Evolutionary conservation across 2,888 invertebrate genomes (phyloP).

Genomic region (Eupsilia transversa): DNA sequence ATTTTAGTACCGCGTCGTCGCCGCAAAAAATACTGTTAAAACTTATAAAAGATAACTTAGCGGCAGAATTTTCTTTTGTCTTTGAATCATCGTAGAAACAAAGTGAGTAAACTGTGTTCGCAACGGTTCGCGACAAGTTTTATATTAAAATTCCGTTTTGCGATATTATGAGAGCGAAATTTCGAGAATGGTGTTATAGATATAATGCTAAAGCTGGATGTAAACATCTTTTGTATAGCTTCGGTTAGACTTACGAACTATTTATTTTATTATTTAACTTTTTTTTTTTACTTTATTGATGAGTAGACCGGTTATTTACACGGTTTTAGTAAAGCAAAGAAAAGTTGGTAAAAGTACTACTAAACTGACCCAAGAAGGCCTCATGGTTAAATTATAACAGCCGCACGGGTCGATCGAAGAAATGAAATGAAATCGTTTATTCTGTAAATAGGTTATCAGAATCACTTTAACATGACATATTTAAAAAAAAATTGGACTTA

Average conservation of each 20-base stretch:
- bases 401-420: too few relatives aligned
- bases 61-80: conserved; percentile 48
- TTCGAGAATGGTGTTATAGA: conserved; percentile 5
- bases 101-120: conserved; percentile 42
- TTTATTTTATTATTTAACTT: too few relatives aligned
- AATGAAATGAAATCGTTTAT: too few relatives aligned
- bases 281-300: background rate
- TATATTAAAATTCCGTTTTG: conserved; percentile 30
- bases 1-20: conserved; percentile 35
- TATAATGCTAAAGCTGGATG: background rate
- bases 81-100: conserved; percentile 37
- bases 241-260: too few relatives aligned
- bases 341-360: background rate
- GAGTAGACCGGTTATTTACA: too few relatives aligned
- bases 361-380: background rate
- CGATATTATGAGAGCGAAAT: conserved; percentile 19
- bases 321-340: background rate
- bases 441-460: too few relatives aligned
- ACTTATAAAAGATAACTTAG: conserved; percentile 48
- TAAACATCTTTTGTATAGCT: background rate
- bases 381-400: too few relatives aligned
- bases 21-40: conserved; percentile 39
- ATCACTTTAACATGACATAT: too few relatives aligned
- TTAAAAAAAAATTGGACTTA: too few relatives aligned
- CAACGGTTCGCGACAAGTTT: conserved; percentile 37